Conservation (phyloP, 2,113 vertebrate species). For the Platycercus adscitus region DNA sequence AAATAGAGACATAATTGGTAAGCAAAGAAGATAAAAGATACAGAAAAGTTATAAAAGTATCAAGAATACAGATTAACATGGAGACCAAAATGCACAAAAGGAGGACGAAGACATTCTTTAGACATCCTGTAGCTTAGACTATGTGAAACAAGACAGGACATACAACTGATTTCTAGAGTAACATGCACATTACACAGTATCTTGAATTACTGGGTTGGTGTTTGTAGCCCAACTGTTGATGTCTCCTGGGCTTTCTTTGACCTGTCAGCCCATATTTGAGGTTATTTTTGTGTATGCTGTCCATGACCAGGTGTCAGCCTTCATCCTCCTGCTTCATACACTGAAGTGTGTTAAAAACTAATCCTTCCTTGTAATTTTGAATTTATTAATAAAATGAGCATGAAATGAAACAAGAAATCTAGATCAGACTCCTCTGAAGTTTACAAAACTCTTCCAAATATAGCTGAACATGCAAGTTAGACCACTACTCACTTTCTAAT, state of each 20-base stretch:
- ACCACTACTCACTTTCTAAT: not conserved
- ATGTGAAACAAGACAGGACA: not conserved
- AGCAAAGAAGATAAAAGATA: not conserved
- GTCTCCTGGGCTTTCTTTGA: not conserved
- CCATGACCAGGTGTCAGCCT: not conserved
- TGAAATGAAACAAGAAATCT: not conserved
- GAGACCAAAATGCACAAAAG: not conserved
- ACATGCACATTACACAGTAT: not conserved
- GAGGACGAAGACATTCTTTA: not conserved
- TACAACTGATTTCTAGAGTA: not conserved
- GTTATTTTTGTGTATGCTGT: not conserved
- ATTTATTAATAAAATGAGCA: not conserved
- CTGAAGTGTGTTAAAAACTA: not conserved
- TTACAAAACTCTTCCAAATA: not conserved
- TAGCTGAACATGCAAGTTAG: not conserved
- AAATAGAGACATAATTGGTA: not conserved
- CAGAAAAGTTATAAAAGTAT: not conserved
- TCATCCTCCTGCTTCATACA: not conserved
- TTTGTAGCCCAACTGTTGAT: not conserved
- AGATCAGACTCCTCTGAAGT: not conserved
- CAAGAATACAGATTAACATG: not conserved
- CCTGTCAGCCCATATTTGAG: not conserved
- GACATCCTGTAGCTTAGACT: not conserved
- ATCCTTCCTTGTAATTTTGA: not conserved
- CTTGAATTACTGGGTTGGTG: not conserved